Evolutionary conservation across 2,113 vertebrate species (phyloP).

Genomic region (Henicopernis longicauda): DNA sequence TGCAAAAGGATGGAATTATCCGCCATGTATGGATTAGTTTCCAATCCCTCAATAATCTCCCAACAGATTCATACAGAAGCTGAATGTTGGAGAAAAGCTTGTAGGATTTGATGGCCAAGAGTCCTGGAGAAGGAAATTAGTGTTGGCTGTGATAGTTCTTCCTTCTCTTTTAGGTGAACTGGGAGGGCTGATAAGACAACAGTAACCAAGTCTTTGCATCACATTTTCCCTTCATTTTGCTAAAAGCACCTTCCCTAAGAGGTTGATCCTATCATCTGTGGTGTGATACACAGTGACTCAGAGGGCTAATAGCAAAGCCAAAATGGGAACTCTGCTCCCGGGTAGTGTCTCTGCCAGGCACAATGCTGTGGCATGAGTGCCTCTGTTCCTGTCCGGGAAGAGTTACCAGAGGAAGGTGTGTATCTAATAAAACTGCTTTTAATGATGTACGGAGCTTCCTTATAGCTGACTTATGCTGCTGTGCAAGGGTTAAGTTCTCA

Average conservation of each 20-base stretch:
- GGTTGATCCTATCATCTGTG: not conserved
- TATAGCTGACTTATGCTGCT: not conserved
- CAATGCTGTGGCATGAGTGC: rapidly evolving
- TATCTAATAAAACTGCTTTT: not conserved
- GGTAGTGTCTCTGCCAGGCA: not conserved
- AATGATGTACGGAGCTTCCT: not conserved
- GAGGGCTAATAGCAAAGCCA: not conserved
- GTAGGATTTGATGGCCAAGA: not conserved
- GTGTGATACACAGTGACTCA: not conserved
- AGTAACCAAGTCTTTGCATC: not conserved
- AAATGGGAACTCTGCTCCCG: not conserved
- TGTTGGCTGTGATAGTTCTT: not conserved
- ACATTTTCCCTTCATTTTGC: not conserved
- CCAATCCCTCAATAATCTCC: not conserved
- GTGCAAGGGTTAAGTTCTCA: not conserved
- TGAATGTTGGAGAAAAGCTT: not conserved
- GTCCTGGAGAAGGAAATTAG: not conserved
- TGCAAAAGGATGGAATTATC: not conserved
- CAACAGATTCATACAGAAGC: not conserved
- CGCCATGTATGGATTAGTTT: not conserved
- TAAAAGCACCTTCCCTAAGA: not conserved
- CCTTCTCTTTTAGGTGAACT: not conserved
- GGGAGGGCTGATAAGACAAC: not conserved
- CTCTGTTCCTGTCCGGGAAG: not conserved
- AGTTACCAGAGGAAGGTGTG: not conserved